phyloP scores from a whole-genome alignment of 1,140 invertebrate species.

The Panagrolaimus sp. region DNA sequence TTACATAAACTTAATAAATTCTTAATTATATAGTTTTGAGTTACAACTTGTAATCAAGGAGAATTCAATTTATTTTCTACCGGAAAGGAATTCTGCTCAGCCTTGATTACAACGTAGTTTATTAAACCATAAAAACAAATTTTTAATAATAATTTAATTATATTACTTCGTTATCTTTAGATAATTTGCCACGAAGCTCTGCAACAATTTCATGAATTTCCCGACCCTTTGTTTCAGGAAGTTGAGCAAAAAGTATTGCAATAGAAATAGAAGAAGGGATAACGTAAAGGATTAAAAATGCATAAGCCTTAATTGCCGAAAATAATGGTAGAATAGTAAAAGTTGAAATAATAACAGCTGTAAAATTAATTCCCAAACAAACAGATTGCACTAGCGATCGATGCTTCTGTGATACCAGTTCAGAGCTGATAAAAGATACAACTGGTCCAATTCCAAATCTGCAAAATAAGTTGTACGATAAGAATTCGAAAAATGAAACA shows the following conservation, averaged over 20 bases:
- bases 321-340: constrained; percentile 40
- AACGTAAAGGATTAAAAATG: constrained; percentile 38
- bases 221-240: constrained; percentile 45
- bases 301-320: constrained; percentile 28
- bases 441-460: constrained; percentile 26
- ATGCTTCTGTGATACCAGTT: constrained; percentile 29
- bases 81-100: no score
- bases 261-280: constrained; percentile 27
- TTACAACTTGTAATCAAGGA: no score
- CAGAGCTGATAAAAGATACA: constrained; percentile 18
- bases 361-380: constrained; percentile 24
- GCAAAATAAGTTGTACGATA: not conserved
- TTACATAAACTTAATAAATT: no score
- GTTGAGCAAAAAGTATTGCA: constrained; percentile 26
- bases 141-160: no score
- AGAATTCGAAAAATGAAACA: not conserved
- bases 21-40: no score
- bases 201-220: constrained; percentile 51
- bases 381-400: constrained; percentile 25
- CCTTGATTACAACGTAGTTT: no score
- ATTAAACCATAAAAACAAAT: no score
- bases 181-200: constrained; percentile 28
- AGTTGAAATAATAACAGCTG: constrained; percentile 38
- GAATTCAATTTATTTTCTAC: no score
- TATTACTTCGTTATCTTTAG: no score